Percentiles rank a stretch among this genome's conserved stretches.
Conservation (phyloP, 2,113 vertebrate genomes). For the Ctenodactylus gundi region DNA sequence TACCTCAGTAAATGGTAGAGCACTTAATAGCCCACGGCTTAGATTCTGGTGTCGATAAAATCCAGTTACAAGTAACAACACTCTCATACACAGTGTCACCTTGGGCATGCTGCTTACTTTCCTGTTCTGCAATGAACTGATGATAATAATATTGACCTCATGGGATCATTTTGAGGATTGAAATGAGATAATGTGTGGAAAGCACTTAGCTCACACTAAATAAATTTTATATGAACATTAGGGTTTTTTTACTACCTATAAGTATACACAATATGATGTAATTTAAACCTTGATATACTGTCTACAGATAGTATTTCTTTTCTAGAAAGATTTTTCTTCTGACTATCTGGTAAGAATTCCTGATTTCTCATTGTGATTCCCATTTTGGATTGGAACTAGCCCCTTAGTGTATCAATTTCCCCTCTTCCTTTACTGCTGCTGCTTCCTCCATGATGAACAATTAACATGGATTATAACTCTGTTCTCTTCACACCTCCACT, state of each 20-base stretch:
- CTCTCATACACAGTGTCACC: neutral
- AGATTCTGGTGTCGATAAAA: neutral
- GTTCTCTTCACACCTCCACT: neutral
- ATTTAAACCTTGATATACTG: neutral
- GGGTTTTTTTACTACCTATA: neutral
- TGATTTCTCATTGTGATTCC: neutral
- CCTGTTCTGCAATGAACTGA: neutral
- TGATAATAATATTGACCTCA: neutral
- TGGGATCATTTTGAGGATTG: neutral
- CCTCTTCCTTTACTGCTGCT: neutral
- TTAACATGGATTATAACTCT: neutral
- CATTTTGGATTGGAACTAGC: neutral
- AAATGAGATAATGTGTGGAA: neutral
- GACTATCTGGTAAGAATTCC: neutral
- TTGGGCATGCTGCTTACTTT: neutral
- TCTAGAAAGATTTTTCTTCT: slow-evolving; percentile 42
- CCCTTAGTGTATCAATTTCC: neutral
- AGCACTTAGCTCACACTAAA: neutral
- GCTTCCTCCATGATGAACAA: neutral
- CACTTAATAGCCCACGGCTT: neutral
- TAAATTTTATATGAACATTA: neutral
- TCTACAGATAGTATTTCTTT: neutral
- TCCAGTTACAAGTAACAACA: neutral
- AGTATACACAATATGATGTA: neutral
- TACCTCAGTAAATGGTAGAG: neutral